Evolutionary conservation across 2,888 invertebrate genomes (phyloP), one percentile per base, ranked within the genome.

Genomic region (Synergus umbraculus): DNA sequence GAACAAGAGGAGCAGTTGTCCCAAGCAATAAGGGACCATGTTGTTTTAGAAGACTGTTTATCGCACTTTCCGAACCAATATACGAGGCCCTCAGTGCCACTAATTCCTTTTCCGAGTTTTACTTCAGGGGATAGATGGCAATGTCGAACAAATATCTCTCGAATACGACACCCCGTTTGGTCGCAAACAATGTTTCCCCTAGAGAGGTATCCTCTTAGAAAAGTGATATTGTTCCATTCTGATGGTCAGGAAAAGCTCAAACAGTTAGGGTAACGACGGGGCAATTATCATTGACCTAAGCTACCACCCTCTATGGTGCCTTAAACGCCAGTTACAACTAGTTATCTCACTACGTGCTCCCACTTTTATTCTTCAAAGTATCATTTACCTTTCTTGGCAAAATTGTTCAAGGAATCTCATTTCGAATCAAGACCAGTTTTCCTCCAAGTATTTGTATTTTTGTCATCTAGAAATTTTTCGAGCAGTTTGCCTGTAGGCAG

Each of bases 101-200:
- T 88, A 89, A 89, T 89, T 86, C 83, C 84, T 79, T 78, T 77
- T 77, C 80, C 58, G 77, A 77, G 46, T 76, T 81, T 86, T 84
- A 85, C 88, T 85, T 83, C 83, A 84, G 86, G 85, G 78, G 81
- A 77, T 78, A 78, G 81, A 77, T 78, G 54, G 76, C 60, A 80
- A 79, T 80, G 76, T 64, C 49, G 63, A 84, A 83, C 83, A 85
- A 82, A 85, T 82, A 85, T 85, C 83, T 80, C 83, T 83, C 65
- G 85, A 87, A 87, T 90, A 91, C 88, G 87, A 89, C 87, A 89
- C 92, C 90, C 91, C 84, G 87, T 86, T 88, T 88, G 88, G 85
- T 91, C 92, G 87, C 92, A 92, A 92, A 91, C 88, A 89, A 90
- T 86, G 78, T 58, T 41, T 12, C 18, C 41, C 37, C 54, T 15